Evolutionary conservation across 2,888 invertebrate genomes (phyloP).

Genomic region (Panopea generosa): DNA sequence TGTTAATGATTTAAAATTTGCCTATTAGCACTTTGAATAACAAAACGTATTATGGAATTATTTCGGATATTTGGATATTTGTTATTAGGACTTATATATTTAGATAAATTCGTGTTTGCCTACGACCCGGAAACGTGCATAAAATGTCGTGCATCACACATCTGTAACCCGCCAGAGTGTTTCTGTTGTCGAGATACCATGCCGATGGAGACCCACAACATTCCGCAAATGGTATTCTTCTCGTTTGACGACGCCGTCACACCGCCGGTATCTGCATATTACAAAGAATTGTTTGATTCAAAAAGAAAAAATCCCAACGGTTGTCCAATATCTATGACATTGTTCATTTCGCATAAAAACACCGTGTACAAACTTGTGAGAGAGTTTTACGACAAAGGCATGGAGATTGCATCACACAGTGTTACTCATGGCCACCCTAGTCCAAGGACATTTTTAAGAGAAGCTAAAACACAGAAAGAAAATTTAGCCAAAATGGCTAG

Average conservation of each 20-base stretch:
- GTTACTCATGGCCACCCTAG: conserved; percentile 74
- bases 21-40: too few relatives aligned
- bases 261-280: conserved; percentile 66
- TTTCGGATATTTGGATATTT: too few relatives aligned
- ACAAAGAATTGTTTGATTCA: conserved; percentile 71
- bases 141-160: conserved; percentile 55
- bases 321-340: conserved; percentile 93
- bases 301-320: conserved; percentile 88
- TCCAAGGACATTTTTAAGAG: conserved; percentile 63
- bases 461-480: conserved; percentile 73
- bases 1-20: too few relatives aligned
- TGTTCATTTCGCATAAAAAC: conserved; percentile 99
- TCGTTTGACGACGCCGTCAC: conserved; percentile 81
- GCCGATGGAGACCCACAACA: conserved; percentile 64
- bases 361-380: conserved; percentile 96
- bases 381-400: conserved; percentile 76
- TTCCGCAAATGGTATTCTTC: conserved; percentile 80
- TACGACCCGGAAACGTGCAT: conserved; percentile 61
- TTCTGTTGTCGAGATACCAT: conserved; percentile 69
- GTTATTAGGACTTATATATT: too few relatives aligned
- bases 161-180: conserved; percentile 68
- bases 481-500: conserved; percentile 85
- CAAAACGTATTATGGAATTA: too few relatives aligned
- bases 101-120: conserved; percentile 1
- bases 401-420: conserved; percentile 78